A percentile compares a stretch with the other conserved stretches of the same genome.
Conservation (phyloP, 2,113 vertebrate genomes). For the Cebidichthys violaceus region DNA sequence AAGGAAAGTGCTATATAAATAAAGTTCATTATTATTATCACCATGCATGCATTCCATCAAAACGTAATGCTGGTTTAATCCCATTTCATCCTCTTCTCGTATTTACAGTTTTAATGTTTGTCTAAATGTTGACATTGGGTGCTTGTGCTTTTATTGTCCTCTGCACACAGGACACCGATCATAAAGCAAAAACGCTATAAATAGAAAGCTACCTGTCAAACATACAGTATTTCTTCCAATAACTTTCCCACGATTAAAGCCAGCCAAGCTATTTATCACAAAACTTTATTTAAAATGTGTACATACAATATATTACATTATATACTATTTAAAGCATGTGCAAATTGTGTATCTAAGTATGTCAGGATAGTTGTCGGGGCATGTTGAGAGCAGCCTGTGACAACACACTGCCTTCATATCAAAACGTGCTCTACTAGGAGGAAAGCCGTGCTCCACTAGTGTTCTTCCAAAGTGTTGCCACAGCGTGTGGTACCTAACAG, state of each 20-base stretch:
- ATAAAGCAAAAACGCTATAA: not conserved
- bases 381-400: constrained; percentile 7
- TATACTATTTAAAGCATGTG: constrained; percentile 67
- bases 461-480: constrained; percentile 31
- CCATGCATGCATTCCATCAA: no score
- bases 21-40: not conserved
- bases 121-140: not conserved
- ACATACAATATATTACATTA: constrained; percentile 69
- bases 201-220: no score
- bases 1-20: not conserved
- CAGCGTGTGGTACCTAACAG: constrained; percentile 22
- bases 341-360: constrained; percentile 60
- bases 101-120: not conserved
- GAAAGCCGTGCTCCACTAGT: constrained; percentile 37
- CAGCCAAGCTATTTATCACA: constrained; percentile 36
- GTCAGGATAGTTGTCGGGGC: not conserved
- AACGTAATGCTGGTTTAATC: not conserved
- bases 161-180: not conserved
- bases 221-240: not conserved
- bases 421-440: constrained; percentile 18
- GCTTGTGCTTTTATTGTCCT: not conserved
- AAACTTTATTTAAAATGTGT: constrained; percentile 82
- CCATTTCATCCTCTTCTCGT: not conserved
- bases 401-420: constrained; percentile 33
- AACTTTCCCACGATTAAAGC: not conserved